A percentile compares a stretch with the other conserved stretches of the same genome.
These are phyloP conservation scores for Mungos mungo DNA, from an alignment of 2,113 vertebrate species.

Conservation along the genomic window DNA sequence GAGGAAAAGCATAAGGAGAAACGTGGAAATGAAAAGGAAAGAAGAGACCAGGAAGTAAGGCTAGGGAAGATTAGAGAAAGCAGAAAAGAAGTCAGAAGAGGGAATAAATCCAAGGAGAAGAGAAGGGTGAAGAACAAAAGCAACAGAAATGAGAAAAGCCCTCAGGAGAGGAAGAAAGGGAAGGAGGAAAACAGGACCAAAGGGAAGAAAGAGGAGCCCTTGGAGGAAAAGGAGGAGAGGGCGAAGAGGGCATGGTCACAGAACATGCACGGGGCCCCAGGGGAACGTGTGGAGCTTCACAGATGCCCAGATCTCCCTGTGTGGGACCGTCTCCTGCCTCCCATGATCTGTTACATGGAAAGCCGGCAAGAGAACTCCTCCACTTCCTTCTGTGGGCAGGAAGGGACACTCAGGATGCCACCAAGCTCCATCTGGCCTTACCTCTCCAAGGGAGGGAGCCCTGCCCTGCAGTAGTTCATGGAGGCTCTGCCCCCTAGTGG, in stretches of 20 bases:
- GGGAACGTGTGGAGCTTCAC: constrained; percentile 24
- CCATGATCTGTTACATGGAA: neutral
- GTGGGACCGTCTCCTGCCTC: neutral
- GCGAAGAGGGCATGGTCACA: constrained; percentile 26
- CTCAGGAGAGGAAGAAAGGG: neutral
- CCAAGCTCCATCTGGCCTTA: neutral
- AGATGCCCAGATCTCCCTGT: constrained; percentile 11
- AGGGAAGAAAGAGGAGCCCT: neutral
- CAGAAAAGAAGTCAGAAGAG: neutral
- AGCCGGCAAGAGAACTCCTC: neutral
- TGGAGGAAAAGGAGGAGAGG: neutral
- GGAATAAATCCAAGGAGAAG: neutral
- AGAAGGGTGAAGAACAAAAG: neutral
- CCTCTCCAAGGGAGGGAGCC: neutral
- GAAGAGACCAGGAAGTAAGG: neutral
- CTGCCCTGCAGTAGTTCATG: neutral
- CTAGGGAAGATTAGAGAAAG: neutral
- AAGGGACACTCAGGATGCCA: neutral
- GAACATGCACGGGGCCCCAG: neutral
- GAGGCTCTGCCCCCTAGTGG: neutral
- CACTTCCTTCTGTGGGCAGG: neutral
- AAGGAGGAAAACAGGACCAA: constrained; percentile 1
- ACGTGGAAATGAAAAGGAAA: neutral
- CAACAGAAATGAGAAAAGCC: neutral
- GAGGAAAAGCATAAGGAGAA: neutral